Evolutionary conservation across 1,140 invertebrate species (phyloP), one percentile per base, ranked within the genome.

Genomic region (Branchinecta lynchi): DNA sequence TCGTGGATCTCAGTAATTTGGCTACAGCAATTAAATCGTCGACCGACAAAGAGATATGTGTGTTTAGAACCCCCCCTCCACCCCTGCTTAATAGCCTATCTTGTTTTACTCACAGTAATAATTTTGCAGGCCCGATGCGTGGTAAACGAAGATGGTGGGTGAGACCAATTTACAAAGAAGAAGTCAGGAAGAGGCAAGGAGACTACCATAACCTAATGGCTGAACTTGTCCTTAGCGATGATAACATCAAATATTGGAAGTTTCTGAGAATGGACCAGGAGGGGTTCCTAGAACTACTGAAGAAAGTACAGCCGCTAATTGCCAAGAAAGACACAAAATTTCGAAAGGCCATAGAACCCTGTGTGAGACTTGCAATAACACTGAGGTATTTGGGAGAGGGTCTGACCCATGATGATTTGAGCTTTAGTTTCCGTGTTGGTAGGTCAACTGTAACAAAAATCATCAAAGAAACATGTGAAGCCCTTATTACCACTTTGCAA

Each of bases 351-450:
- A 45, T 68, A 43, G 43, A 20, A 43, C 67, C 67, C 6, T 43
- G 45, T 12, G 67, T 44, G 45, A 68, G 67, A 68, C 32, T 68
- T 0, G 67, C 45, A 0, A 45, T 68, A 8, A 68, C 67, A 45
- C n/a, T 68, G 5, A 32, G 67, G 7, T 67, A 32, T 21, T 10
- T 67, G 32, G 7, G 32, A 32, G 32, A 32, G 32, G 32, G 32
- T 32, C 32, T 32, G 32, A 32, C 32, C 32, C 32, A 32, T 32
- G 32, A 32, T 3, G 5, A 32, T 32, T 32, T 32, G 32, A 32
- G 32, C 32, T 32, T 32, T 32, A 32, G 32, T 32, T 32, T 32
- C 32, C 32, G 1, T 32, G 32, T 32, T 32, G n/a, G n/a, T 51
- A 32, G 32, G 32, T 32, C 32, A 1, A 32, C 32, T 32, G 32